Evolutionary conservation across 2,113 vertebrate genomes (phyloP), one percentile per base, ranked within the genome.

Genomic region (Ranitomeya variabilis): DNA sequence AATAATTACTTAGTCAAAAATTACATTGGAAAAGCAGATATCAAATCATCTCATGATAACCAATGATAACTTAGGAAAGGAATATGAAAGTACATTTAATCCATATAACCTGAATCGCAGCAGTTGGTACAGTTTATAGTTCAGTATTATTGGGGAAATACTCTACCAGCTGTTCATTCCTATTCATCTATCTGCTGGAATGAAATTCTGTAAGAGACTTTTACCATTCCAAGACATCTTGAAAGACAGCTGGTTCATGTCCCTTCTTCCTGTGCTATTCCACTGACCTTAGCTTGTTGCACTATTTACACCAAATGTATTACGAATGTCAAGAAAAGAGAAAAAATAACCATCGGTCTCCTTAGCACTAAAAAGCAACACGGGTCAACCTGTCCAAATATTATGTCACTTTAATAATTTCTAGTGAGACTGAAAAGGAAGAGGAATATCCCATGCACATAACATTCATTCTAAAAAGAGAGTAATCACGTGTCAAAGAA

Each of bases 201-300:
- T 16, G 79, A 37, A 62, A 57, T 37, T 81, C 26, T 62, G 55
- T 59, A 87, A 31, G 62, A 37, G 19, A 7, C 45, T 52, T 69
- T 26, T 21, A 59, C 52, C 45, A 73, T 73, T 82, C 66, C 11
- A 57, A 31, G 51, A 73, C 16, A 10, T 51, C 57, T 81, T 52
- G 31, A 74, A 90, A 81, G 92, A 92, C 90, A 92, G 90, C 78
- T 0, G 82, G 92, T 89, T 91, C 90, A 55, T 89, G 90, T 15
- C 64, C 0, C 77, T 78, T 64, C 60, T 64, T 90, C 92, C 85
- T 91, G 90, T 88, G 93, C 90, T 91, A 90, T 92, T 88, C 85
- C 89, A 85, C 18, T 88, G 90, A 91, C 85, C 90, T 90, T 87
- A 69, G 82, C 90, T 90, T 89, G 45, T 92, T 87, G 86, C 80